Evolutionary conservation across 2,888 invertebrate genomes (phyloP).

Genomic region (Stenchaetothrips biformis): DNA sequence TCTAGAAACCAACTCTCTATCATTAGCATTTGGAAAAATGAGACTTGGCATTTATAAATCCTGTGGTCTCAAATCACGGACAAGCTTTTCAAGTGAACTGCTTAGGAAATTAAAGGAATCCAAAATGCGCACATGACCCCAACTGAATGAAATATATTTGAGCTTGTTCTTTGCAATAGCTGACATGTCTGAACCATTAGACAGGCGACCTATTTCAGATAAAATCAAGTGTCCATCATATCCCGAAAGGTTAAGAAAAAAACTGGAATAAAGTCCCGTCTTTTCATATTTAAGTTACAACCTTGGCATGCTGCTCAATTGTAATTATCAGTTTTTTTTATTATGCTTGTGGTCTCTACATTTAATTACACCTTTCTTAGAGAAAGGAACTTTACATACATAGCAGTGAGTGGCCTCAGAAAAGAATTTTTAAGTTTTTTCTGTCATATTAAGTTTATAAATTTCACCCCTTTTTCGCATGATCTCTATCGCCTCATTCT

Average conservation of each 20-base stretch:
- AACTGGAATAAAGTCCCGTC: not conserved
- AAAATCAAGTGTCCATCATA: not conserved
- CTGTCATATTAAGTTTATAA: not conserved
- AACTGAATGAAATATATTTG: not conserved
- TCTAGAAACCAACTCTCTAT: not conserved
- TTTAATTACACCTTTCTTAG: not conserved
- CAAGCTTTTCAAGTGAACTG: not conserved
- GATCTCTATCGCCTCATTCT: too few relatives aligned
- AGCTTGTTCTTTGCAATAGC: not conserved
- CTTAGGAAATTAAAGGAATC: not conserved
- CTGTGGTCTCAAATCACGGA: not conserved
- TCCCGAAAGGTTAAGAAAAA: not conserved
- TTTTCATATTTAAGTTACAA: not conserved
- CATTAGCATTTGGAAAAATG: not conserved
- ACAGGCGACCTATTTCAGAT: not conserved
- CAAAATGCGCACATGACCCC: not conserved
- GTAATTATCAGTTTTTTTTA: not conserved
- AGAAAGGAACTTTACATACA: not conserved
- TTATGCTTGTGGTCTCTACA: not conserved
- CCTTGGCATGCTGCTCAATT: not conserved
- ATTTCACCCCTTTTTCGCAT: not conserved
- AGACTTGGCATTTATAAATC: not conserved
- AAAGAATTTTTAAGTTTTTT: not conserved
- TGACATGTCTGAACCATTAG: not conserved
- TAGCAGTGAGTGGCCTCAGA: not conserved